These are phyloP conservation scores for Lucilia cuprina DNA, from an alignment of 1,140 invertebrate genomes.

Conservation along the genomic window DNA sequence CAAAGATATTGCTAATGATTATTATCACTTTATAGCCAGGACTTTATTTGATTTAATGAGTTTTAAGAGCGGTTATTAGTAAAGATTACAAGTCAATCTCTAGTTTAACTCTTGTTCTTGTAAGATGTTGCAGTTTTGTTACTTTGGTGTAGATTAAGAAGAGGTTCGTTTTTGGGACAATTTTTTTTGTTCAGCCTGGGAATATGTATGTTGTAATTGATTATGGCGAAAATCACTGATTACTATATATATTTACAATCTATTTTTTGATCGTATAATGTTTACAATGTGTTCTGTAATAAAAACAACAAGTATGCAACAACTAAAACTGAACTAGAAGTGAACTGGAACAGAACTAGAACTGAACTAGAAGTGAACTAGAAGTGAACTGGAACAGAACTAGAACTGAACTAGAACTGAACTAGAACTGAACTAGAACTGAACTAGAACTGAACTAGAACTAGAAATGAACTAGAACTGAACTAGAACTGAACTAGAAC, in stretches of 20 bases:
- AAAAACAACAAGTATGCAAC: not conserved
- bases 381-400: too few species aligned
- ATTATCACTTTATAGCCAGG: slow-evolving; percentile 21
- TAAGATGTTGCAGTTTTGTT: not conserved
- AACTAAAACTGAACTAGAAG: too few species aligned
- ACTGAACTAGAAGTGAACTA: too few species aligned
- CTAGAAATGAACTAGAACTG: too few species aligned
- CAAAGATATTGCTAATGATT: slow-evolving; percentile 16
- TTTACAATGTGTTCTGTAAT: not conserved
- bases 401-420: too few species aligned
- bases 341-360: too few species aligned
- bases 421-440: too few species aligned
- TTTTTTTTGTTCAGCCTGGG: not conserved
- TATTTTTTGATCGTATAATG: not conserved
- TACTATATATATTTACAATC: not conserved
- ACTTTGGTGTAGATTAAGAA: not conserved
- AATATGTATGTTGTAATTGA: not conserved
- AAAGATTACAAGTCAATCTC: slow-evolving; percentile 31
- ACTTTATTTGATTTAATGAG: slow-evolving; percentile 32
- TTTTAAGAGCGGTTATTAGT: slow-evolving; percentile 31
- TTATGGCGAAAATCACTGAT: not conserved
- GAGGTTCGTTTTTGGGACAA: not conserved
- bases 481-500: too few species aligned
- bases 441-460: too few species aligned
- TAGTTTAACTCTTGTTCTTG: not conserved